Evolutionary conservation across 1,140 invertebrate genomes (phyloP), one percentile per base, ranked within the genome.

Genomic region (Mercenaria mercenaria): DNA sequence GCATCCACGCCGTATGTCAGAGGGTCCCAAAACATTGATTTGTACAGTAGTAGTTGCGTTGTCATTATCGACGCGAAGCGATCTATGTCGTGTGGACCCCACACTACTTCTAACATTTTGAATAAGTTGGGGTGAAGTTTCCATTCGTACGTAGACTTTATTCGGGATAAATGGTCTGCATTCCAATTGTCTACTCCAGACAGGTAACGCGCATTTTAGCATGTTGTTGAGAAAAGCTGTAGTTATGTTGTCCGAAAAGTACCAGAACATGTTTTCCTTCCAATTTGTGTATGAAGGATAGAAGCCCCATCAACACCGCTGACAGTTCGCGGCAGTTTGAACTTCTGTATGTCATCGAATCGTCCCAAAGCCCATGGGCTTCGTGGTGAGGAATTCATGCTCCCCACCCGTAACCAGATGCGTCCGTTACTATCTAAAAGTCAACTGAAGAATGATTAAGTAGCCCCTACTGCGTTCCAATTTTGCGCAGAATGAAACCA

Each of bases 141-240:
- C 69, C 69, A 74, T 39, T 74, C 69, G 69, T 74, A 74, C 20
- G 69, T 34, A 23, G 69, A 74, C 37, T 74, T 39, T 29, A 74
- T 74, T 13, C 69, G n/a, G 69, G 69, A 74, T 26, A 74, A 37
- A 2, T 34, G 37, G 37, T 74, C 32, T 8, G 69, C 69, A 34
- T 23, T 13, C 13, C 32, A 74, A 39, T 74, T 74, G 10, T 74
- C 37, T 8, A 23, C 8, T 10, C 69, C 69, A 10, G 69, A 74
- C 10, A 74, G n/a, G 23, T 34, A 74, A 34, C 37, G 26, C 6
- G 43, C 43, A 8, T 15, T 15, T 47, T 15, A 6, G 6, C 43
- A 47, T 47, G 15, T 47, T 47, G 43, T 47, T 47, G 6, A 47
- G 43, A 47, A 47, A 47, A 47, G 43, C 43, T 47, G 43, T 47